These are phyloP conservation scores for Crocidura indochinensis DNA, from an alignment of 2,797 vertebrate genomes.

Conservation along the genomic window DNA sequence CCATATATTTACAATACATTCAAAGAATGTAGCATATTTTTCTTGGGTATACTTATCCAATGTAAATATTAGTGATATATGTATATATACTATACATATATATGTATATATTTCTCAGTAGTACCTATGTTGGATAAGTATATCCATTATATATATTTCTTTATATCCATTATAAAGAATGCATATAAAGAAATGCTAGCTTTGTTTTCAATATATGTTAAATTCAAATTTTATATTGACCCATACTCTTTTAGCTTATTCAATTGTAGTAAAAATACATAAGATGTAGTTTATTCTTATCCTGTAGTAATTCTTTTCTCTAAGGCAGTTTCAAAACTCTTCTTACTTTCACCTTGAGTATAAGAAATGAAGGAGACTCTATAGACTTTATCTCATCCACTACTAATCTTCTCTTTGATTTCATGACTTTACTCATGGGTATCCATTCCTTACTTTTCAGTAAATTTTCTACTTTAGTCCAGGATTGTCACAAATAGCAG, in stretches of 20 bases:
- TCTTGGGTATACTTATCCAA: not conserved
- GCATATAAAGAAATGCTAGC: not conserved
- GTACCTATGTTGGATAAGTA: not conserved
- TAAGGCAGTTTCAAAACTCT: slow-evolving; percentile 48
- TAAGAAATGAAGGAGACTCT: slow-evolving; percentile 28
- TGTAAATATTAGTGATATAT: slow-evolving; percentile 18
- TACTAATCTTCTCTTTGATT: slow-evolving; percentile 66
- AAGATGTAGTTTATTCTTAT: not conserved
- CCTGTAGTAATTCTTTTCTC: slow-evolving; percentile 1
- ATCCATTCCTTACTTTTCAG: slow-evolving; percentile 59
- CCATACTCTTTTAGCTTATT: not conserved
- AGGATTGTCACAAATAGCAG: slow-evolving; percentile 69
- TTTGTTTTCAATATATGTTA: slow-evolving; percentile 18
- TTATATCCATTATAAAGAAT: not conserved
- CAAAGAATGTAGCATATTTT: not conserved
- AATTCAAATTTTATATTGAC: slow-evolving; percentile 50
- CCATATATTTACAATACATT: not conserved
- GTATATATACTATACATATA: no score
- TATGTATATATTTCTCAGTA: not conserved
- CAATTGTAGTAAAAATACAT: not conserved
- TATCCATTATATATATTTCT: not conserved
- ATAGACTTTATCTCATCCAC: not conserved
- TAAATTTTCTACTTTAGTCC: slow-evolving; percentile 53
- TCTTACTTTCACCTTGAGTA: slow-evolving; percentile 35
- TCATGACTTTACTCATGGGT: slow-evolving; percentile 64